A percentile compares a stretch with the other conserved stretches of the same genome.
phyloP scores from a whole-genome alignment of 2,113 vertebrate genomes.

The Nestor notabilis region DNA sequence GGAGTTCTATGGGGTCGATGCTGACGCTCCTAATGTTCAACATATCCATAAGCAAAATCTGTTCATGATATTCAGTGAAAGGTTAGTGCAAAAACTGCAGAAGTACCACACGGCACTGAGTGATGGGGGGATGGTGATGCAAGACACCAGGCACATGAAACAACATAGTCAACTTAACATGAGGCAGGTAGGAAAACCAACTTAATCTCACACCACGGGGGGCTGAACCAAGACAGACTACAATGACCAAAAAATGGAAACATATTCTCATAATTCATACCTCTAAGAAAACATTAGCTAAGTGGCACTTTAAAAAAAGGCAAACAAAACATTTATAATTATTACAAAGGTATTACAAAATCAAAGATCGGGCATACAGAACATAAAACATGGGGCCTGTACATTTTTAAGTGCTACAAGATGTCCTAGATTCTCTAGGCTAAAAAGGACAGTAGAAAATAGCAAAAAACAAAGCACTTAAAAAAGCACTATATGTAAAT shows the following conservation, averaged over 20 bases:
- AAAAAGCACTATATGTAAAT: background rate
- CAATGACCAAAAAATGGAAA: background rate
- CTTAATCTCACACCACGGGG: background rate
- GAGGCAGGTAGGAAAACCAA: background rate
- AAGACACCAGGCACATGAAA: background rate
- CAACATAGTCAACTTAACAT: background rate
- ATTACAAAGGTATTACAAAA: background rate
- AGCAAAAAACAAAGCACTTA: background rate
- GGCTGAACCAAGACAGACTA: background rate
- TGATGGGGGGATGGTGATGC: background rate
- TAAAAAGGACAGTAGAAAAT: background rate
- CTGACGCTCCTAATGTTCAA: background rate
- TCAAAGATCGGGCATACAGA: background rate
- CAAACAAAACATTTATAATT: background rate
- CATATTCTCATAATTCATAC: background rate
- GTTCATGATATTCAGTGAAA: background rate
- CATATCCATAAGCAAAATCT: background rate
- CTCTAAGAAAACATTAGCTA: background rate
- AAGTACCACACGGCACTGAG: background rate
- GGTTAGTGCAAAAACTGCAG: background rate
- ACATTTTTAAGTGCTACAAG: background rate
- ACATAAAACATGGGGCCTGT: background rate
- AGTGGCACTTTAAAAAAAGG: background rate
- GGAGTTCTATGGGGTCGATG: background rate
- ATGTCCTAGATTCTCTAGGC: background rate